phyloP scores from a whole-genome alignment of 2,888 invertebrate species.

The Sphecodes monilicornis region DNA sequence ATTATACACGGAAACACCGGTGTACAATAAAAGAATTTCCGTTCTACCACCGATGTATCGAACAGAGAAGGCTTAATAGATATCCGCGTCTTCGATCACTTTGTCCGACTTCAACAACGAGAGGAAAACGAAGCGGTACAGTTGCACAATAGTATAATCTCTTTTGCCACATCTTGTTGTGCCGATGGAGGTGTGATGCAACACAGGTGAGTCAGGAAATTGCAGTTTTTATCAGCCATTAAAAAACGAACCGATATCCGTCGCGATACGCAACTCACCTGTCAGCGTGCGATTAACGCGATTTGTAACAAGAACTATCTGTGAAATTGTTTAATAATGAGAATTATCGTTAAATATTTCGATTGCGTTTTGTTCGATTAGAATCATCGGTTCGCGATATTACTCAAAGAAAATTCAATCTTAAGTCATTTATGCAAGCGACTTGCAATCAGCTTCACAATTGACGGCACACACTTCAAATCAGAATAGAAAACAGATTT shows the following conservation, averaged over 20 bases:
- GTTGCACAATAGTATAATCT: not conserved
- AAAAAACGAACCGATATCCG: not conserved
- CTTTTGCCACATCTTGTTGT: not conserved
- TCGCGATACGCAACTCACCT: not conserved
- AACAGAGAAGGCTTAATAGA: not conserved
- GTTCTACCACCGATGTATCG: not conserved
- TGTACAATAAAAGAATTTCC: not conserved
- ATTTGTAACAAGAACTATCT: not conserved
- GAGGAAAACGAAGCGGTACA: not conserved
- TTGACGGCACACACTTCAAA: too few relatives aligned
- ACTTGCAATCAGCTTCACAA: too few relatives aligned
- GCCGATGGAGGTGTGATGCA: not conserved
- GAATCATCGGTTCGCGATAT: too few relatives aligned
- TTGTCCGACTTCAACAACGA: not conserved
- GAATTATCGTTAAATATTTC: not conserved
- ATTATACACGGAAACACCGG: too few relatives aligned
- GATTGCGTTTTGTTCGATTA: too few relatives aligned
- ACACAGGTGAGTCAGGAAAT: not conserved
- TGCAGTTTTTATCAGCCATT: not conserved
- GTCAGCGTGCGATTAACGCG: not conserved
- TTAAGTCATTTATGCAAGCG: too few relatives aligned
- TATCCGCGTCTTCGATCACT: too few relatives aligned
- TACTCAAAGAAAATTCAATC: too few relatives aligned
- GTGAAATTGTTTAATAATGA: not conserved
- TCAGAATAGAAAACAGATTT: too few relatives aligned